Percentiles rank a stretch among this genome's conserved stretches.
Evolutionary conservation across 2,888 invertebrate species (phyloP).

Genomic region (Luperina testacea): DNA sequence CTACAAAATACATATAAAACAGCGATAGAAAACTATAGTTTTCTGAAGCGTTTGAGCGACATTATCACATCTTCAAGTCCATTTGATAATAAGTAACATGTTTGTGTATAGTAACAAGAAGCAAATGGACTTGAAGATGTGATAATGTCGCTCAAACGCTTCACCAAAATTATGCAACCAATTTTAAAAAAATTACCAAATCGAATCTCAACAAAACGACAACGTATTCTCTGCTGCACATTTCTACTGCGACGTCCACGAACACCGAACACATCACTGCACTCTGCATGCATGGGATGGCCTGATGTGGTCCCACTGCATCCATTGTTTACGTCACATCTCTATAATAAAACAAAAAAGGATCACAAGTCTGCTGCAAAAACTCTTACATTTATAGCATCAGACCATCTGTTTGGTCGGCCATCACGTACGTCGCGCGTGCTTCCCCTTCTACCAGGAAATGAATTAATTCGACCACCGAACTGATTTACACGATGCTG

Average conservation of each 20-base stretch:
- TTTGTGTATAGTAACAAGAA: background rate
- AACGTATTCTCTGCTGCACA: constrained; percentile 14
- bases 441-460: constrained; percentile 46
- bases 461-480: constrained; percentile 62
- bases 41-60: no score
- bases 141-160: constrained; percentile 28
- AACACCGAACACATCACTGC: constrained; percentile 49
- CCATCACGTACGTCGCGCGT: constrained; percentile 63
- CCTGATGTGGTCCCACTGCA: constrained; percentile 58
- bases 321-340: constrained; percentile 59
- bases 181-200: constrained; percentile 12
- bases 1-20: background rate
- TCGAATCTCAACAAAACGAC: constrained; percentile 11
- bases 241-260: constrained; percentile 38
- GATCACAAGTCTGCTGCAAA: constrained; percentile 41
- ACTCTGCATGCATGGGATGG: constrained; percentile 55
- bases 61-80: no score
- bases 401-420: constrained; percentile 55
- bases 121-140: background rate
- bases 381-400: constrained; percentile 59
- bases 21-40: background rate
- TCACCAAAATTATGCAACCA: constrained; percentile 1
- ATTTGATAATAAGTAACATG: no score
- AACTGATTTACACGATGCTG: constrained; percentile 63
- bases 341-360: constrained; percentile 46